Evolutionary conservation across 2,888 invertebrate species (phyloP).

Genomic region (Luperina testacea): DNA sequence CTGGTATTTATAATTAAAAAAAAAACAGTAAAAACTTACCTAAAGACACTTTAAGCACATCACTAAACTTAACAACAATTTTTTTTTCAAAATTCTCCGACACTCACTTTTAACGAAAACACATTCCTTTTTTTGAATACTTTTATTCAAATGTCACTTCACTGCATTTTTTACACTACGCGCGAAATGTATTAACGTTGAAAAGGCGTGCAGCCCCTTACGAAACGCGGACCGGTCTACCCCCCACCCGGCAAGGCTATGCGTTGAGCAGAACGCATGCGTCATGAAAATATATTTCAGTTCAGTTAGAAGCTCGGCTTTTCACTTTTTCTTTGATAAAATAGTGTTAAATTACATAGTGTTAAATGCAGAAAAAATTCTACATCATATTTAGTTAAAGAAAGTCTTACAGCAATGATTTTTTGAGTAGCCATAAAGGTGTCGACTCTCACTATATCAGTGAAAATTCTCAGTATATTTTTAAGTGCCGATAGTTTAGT

Average conservation of each 20-base stretch:
- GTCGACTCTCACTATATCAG: not conserved
- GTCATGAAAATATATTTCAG: slow-evolving; percentile 53
- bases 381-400: not conserved
- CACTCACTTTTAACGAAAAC: slow-evolving; percentile 53
- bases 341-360: not conserved
- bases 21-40: slow-evolving; percentile 54
- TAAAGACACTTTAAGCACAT: slow-evolving; percentile 63
- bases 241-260: slow-evolving; percentile 59
- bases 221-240: slow-evolving; percentile 60
- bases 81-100: slow-evolving; percentile 41
- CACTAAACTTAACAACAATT: slow-evolving; percentile 56
- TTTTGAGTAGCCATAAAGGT: not conserved
- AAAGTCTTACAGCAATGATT: not conserved
- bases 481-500: not conserved
- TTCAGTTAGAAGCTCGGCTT: slow-evolving; percentile 20
- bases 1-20: not conserved
- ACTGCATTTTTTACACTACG: slow-evolving; percentile 67
- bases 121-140: slow-evolving; percentile 49
- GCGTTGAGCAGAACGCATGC: slow-evolving; percentile 60
- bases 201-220: slow-evolving; percentile 62
- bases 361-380: not conserved
- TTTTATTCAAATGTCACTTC: slow-evolving; percentile 64
- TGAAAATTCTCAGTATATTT: not conserved
- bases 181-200: slow-evolving; percentile 49
- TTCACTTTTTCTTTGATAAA: slow-evolving; percentile 26